A percentile compares a stretch with the other conserved stretches of the same genome.
phyloP scores from a whole-genome alignment of 2,797 vertebrate genomes.

The Mionectes olivaceus region DNA sequence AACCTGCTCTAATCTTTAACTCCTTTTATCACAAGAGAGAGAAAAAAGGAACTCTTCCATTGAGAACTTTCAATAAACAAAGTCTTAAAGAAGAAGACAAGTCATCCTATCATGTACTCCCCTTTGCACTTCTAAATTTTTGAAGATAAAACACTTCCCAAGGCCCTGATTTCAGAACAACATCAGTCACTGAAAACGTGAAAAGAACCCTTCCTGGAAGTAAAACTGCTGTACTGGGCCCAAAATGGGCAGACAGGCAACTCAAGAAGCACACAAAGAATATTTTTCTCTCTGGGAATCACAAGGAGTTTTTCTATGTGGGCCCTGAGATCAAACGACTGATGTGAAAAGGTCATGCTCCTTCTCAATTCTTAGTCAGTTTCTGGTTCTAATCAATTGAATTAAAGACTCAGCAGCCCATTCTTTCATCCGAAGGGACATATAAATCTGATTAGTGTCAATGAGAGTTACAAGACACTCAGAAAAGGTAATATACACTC shows the following conservation, averaged over 20 bases:
- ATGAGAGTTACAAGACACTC: neutral
- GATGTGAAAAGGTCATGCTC: neutral
- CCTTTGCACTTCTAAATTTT: neutral
- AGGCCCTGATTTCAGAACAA: neutral
- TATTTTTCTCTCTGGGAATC: neutral
- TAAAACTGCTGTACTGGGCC: neutral
- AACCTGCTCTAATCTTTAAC: neutral
- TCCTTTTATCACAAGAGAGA: neutral
- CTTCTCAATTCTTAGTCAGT: conserved; percentile 15
- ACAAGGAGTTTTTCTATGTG: neutral
- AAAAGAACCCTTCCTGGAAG: neutral
- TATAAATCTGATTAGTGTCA: conserved; percentile 22
- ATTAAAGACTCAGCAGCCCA: neutral
- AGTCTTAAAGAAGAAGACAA: neutral
- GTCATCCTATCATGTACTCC: neutral
- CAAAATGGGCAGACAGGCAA: neutral
- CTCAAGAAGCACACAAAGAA: neutral
- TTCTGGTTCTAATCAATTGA: conserved; percentile 15
- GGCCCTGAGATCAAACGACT: neutral
- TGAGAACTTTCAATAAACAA: neutral
- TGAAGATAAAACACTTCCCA: neutral
- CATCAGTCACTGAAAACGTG: neutral
- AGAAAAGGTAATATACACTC: neutral
- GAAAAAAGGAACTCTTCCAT: neutral
- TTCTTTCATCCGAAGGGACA: neutral